Conservation (phyloP, 2,113 vertebrate genomes). For the Egretta garzetta region DNA sequence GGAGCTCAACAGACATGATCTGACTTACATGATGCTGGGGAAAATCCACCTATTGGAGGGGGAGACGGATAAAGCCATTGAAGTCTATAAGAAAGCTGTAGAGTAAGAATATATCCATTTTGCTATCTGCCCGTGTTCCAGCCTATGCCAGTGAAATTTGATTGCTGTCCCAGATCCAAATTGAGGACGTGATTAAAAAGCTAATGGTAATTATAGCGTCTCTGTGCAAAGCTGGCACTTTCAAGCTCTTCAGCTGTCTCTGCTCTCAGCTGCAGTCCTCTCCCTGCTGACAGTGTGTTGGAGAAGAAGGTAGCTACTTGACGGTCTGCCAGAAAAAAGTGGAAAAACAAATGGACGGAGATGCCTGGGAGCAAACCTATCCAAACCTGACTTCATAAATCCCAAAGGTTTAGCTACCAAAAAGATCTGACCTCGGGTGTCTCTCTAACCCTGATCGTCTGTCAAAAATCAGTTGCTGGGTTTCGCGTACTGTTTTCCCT, state of each 20-base stretch:
- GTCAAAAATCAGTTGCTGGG: neutral
- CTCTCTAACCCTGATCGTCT: neutral
- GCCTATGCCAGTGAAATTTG: neutral
- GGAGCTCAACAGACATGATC: constrained; percentile 88
- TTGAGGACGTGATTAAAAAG: constrained; percentile 9
- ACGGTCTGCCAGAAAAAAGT: constrained; percentile 1
- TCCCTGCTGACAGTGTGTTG: constrained; percentile 6
- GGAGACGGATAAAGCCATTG: constrained; percentile 85
- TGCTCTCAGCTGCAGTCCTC: neutral
- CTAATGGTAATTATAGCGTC: neutral
- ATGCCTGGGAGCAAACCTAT: neutral
- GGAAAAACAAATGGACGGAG: neutral
- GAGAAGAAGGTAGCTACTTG: neutral
- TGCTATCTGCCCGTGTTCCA: neutral
- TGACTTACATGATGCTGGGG: constrained; percentile 91
- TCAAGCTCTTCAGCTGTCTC: constrained; percentile 3
- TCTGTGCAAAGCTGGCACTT: constrained; percentile 18
- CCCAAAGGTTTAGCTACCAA: neutral
- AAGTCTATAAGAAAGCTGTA: constrained; percentile 89
- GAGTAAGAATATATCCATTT: constrained; percentile 83
- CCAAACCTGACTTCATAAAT: neutral
- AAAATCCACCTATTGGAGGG: constrained; percentile 89
- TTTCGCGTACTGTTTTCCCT: neutral
- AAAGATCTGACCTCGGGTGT: neutral
- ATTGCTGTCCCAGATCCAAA: neutral